Percentiles rank a stretch among this genome's conserved stretches.
Evolutionary conservation across 2,113 vertebrate species (phyloP).

Genomic region (Hippopotamus amphibius): DNA sequence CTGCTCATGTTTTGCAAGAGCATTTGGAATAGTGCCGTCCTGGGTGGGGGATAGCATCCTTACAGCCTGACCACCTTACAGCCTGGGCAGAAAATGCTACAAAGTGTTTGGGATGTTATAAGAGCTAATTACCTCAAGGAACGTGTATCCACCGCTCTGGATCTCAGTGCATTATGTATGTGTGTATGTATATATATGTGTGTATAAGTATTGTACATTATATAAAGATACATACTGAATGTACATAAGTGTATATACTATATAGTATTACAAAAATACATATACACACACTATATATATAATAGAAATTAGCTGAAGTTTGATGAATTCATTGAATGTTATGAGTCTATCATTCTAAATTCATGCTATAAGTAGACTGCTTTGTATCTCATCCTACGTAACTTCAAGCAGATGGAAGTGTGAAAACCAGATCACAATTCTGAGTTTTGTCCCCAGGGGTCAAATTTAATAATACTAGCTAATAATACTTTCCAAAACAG

Average conservation of each 20-base stretch:
- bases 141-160: neutral
- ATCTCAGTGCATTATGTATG: neutral
- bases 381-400: neutral
- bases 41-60: neutral
- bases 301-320: conserved; percentile 15
- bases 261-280: neutral
- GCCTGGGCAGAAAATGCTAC: neutral
- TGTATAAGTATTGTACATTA: too few relatives aligned
- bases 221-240: too few relatives aligned
- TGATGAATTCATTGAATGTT: neutral
- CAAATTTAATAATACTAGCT: neutral
- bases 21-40: neutral
- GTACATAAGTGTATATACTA: too few relatives aligned
- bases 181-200: neutral
- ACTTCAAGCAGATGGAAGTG: neutral
- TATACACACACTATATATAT: neutral
- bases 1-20: neutral
- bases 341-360: conserved; percentile 29
- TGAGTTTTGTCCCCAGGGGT: neutral
- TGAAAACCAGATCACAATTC: neutral
- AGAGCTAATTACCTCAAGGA: neutral
- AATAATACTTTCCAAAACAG: neutral
- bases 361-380: neutral
- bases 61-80: neutral
- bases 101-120: neutral